Evolutionary conservation across 1,140 invertebrate species (phyloP), one percentile per base, ranked within the genome.

Genomic region (Macrobrachium nipponense): DNA sequence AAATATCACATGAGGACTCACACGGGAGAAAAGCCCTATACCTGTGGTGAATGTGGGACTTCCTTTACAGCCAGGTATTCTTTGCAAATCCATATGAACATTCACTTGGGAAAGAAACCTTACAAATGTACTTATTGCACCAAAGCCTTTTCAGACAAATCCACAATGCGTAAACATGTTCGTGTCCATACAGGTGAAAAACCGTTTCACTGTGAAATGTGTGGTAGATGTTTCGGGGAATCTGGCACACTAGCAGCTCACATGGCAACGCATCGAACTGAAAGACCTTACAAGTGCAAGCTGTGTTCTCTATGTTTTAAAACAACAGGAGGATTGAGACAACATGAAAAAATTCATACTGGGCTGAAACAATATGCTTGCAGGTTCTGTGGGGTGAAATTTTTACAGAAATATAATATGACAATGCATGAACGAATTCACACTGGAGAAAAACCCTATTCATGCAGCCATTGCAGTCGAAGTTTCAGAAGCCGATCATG

Each of bases 301-400:
- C 72, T 83, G 60, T 87, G 86, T 80, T 59, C 64, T 43, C 75
- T 87, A n/a, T 17, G 73, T 23, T 87, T 87, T 75, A 87, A 87
- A 59, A 82, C 86, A 8, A 83, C 75, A 15, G 80, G 86, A 20
- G 81, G 86, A 44, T 91, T 95, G 70, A 94, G 94, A 77, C 96
- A 98, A 89, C 98, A 99, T 91, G 94, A 95, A 89, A 93, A 96
- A 72, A 96, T 95, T 12, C 97, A 99, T 91, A 96, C 96, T 58
- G 95, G 92, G 5, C 93, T 93, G 89, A 93, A 93, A 88, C 93
- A 93, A 0, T 94, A 93, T 89, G 93, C 92, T 89, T 94, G 93
- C 89, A 91, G 88, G 43, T 86, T 78, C 68, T 93, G 93, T 89
- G 91, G 90, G 80, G 93, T 93, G 87, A 91, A 91, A n/a, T 93